Conservation (phyloP, 2,113 vertebrate species). For the Cichladusa arquata region DNA sequence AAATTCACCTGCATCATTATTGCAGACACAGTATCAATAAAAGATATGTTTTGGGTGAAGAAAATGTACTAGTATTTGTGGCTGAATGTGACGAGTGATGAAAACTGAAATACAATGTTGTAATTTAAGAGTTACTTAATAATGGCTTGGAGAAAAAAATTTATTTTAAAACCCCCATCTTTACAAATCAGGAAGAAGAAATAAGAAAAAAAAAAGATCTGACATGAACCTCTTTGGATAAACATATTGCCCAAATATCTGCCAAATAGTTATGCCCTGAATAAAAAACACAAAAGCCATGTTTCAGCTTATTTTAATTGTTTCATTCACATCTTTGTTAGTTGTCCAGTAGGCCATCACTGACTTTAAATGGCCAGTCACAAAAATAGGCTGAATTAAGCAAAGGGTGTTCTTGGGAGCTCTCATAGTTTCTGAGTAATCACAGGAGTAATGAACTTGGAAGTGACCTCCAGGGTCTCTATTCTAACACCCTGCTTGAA, state of each 20-base stretch:
- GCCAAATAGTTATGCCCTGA: background rate
- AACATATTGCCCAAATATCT: background rate
- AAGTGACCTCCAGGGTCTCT: background rate
- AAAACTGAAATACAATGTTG: background rate
- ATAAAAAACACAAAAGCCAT: too few relatives aligned
- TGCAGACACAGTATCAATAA: slow-evolving; percentile 72
- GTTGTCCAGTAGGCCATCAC: fast-evolving
- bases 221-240: background rate
- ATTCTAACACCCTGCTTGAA: background rate
- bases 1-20: slow-evolving; percentile 85
- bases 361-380: background rate
- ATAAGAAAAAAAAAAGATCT: background rate
- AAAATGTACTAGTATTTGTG: slow-evolving; percentile 60
- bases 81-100: background rate
- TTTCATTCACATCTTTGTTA: background rate
- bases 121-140: slow-evolving; percentile 37
- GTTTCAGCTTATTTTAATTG: background rate
- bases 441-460: background rate
- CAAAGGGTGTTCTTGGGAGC: background rate
- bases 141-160: slow-evolving; percentile 14
- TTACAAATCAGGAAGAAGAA: background rate
- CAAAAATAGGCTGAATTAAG: background rate
- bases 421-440: background rate
- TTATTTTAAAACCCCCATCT: background rate
- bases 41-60: slow-evolving; percentile 68